phyloP scores from a whole-genome alignment of 2,797 vertebrate genomes.

The Phataginus tricuspis region DNA sequence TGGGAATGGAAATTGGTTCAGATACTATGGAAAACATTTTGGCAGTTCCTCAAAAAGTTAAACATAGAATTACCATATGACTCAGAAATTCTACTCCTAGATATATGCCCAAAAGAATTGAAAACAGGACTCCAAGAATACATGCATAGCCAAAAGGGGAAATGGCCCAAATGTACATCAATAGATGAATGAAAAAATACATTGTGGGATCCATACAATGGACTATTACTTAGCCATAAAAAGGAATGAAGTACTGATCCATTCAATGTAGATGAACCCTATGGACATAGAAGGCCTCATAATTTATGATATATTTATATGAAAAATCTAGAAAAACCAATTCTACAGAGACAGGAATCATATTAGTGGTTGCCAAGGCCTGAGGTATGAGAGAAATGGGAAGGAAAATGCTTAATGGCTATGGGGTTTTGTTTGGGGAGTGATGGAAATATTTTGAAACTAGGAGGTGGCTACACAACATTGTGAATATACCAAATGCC shows the following conservation, averaged over 20 bases:
- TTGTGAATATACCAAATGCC: not conserved
- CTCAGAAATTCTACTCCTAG: not conserved
- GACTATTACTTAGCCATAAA: not conserved
- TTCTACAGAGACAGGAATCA: not conserved
- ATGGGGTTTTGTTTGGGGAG: not conserved
- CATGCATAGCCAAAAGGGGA: not conserved
- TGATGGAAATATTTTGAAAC: not conserved
- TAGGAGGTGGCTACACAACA: not conserved
- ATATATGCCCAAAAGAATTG: not conserved
- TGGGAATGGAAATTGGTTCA: not conserved
- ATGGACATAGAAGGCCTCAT: not conserved
- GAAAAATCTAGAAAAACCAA: not conserved
- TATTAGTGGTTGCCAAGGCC: not conserved
- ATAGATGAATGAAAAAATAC: not conserved
- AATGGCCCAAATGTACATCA: not conserved
- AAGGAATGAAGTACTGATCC: not conserved
- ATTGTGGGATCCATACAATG: not conserved
- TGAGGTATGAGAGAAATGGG: not conserved
- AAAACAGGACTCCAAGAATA: conserved; percentile 5
- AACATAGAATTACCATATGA: not conserved
- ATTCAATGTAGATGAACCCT: not conserved
- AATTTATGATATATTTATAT: not conserved
- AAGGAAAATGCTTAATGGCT: not conserved
- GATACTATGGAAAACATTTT: conserved; percentile 1
- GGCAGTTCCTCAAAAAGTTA: not conserved